Conservation (phyloP, 2,888 invertebrate species). For the Amiota mariae region DNA sequence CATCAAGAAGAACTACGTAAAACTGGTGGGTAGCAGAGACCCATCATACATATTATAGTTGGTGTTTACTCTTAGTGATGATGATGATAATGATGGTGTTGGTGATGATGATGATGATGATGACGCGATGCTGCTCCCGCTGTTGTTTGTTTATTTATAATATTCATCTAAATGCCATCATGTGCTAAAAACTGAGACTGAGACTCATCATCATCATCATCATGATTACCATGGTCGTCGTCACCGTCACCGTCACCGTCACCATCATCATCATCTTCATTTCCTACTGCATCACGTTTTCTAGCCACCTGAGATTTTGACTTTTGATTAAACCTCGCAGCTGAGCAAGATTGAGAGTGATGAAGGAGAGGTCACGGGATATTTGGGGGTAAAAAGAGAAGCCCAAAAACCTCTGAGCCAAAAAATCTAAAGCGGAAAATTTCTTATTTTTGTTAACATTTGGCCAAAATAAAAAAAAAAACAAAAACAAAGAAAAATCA, state of each 20-base stretch:
- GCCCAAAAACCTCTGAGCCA: neutral
- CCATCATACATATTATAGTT: neutral
- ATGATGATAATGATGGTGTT: neutral
- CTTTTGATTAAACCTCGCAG: slow-evolving; percentile 59
- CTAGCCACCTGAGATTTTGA: slow-evolving; percentile 62
- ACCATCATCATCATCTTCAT: slow-evolving; percentile 61
- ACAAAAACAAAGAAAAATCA: slow-evolving; percentile 6
- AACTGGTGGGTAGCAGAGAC: too few relatives aligned
- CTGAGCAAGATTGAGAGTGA: neutral
- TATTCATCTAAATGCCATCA: slow-evolving; percentile 29
- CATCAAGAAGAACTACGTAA: slow-evolving; percentile 17
- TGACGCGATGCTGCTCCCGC: slow-evolving; percentile 12
- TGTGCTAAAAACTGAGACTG: slow-evolving; percentile 22
- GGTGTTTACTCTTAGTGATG: slow-evolving; percentile 16
- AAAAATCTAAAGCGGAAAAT: neutral
- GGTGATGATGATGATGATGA: neutral
- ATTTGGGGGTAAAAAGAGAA: slow-evolving; percentile 43
- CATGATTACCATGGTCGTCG: slow-evolving; percentile 41
- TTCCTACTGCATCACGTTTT: slow-evolving; percentile 72
- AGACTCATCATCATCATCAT: slow-evolving; percentile 25
- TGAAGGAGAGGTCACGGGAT: too few relatives aligned
- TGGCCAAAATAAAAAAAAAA: slow-evolving; percentile 3
- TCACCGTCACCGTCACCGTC: slow-evolving; percentile 41
- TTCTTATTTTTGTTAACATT: too few relatives aligned
- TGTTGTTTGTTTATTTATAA: neutral